Evolutionary conservation across 2,797 vertebrate genomes (phyloP), one percentile per base, ranked within the genome.

Genomic region (Chaenodraco wilsoni): DNA sequence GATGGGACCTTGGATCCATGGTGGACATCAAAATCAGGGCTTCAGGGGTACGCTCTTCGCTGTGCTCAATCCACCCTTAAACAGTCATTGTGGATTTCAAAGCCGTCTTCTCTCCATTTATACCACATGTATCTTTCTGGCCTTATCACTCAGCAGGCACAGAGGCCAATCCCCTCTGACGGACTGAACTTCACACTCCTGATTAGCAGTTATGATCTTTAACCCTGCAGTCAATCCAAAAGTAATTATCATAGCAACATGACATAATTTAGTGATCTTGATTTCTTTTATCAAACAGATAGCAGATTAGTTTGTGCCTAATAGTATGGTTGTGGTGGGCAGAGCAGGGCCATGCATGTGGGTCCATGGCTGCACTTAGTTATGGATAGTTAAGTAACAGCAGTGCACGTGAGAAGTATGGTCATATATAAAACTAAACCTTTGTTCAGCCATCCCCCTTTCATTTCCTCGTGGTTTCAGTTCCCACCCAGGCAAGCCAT

Each of bases 121-220:
- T 64, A 56, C 19, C 12, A 11, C 43, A n/a, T 17, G 9, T 78
- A 49, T 65, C 59, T 73, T 37, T 62, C 46, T 65, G 60, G 73
- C 61, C 65, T 76, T 57, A 72, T 78, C 73, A 40, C 54, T 51
- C 40, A 40, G 21, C 27, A 14, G 68, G 41, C 37, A 64, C 54
- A 2, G 3, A 70, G 58, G 46, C 43, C 50, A 72, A 65, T 83
- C 56, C 57, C 70, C 69, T 60, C 16, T 31, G 64, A 62, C 58
- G 64, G 69, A 56, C 74, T 87, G 78, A 88, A 90, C 82, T 85
- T 87, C 83, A 88, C 75, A 76, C 72, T 69, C 65, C 72, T 76
- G 79, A 88, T 89, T 83, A 83, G 72, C 21, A 50, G 27, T 69
- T 69, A 31, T 78, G 79, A 85, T 64, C 84, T 89, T 88, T 81